Evolutionary conservation across 1,140 invertebrate species (phyloP), one percentile per base, ranked within the genome.

Genomic region (Scaptomyza montana): DNA sequence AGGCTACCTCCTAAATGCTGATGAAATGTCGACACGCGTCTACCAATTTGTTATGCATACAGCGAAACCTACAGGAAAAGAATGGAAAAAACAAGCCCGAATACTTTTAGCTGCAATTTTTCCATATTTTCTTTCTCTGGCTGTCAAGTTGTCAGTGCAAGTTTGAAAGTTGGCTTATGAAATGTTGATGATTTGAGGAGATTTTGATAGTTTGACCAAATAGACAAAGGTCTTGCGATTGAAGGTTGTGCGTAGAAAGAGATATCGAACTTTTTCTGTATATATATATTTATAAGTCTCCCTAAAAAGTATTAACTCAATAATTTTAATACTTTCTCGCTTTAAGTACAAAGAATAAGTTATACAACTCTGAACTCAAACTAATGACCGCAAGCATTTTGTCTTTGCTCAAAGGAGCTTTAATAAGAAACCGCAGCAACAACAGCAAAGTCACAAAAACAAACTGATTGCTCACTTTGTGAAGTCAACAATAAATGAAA

Each of bases 401-500:
- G 68, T 56, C 77, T 75, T 49, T 49, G 57, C 53, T 76, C 54
- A 43, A 28, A 61, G 45, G 49, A 54, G 2, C 13, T 19, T 19
- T 10, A 19, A 36, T 50, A 16, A 47, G 4, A 19, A 59, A 56
- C 43, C 39, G 13, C 64, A 64, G 30, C 56, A 57, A 5, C 46
- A 46, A n/a, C 10, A 41, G 12, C 12, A 16, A 16, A 16, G 16
- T 16, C 16, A 61, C 45, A 70, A 56, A 49, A 60, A 33, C 57
- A 47, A 33, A 57, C 65, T 74, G 76, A 79, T 84, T 89, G 68
- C 71, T 67, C 71, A 68, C 67, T 82, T 82, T 77, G 64, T 63
- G 57, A 65, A 51, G 56, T 68, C 72, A 84, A 80, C 81, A 86
- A 86, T 81, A 81, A 87, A 78, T 70, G 65, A 68, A 70, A 76